Base-by-base conservation (phyloP, 2,113 vertebrate genomes). In the Takifugu flavidus region DNA sequence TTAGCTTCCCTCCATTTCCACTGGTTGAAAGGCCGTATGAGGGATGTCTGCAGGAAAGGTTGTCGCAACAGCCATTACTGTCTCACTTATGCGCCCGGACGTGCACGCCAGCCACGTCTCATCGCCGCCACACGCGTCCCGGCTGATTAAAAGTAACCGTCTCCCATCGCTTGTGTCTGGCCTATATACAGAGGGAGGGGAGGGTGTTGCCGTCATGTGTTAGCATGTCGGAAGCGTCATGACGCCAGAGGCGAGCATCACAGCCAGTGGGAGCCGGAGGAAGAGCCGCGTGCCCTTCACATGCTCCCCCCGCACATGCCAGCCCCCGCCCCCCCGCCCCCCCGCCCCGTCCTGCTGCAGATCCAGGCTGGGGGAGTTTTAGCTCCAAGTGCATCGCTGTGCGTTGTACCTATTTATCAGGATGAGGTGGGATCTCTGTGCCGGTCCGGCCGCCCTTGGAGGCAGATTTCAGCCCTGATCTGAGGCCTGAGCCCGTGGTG, bases 141-240 rank as follows among this genome's bases (percentile, higher is more conserved):
- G 10, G 25, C 49, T 25, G 6, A 15, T 49, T 46, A 5, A 10
- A 46, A 26, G n/a, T 7, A 49, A 60, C 61, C 65, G 7, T 27
- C 6, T 44, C 47, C 77, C 76, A 84, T 86, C 62, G 75, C 75
- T 82, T 60, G 69, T 74, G 78, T 51, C 58, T 53, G 51, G 49
- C 14, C 77, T 84, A 73, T 77, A 56, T 76, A 81, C 79, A 78
- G 80, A 75, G 45, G 15, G 45, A 13, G 15, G 45, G 3, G 47
- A 74, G 70, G 70, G 79, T 59, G 78, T 81, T 77, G 74, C 82
- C 73, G 72, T 86, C 78, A 86, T 78, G 82, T 56, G 78, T 68
- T 77, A 86, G 80, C 77, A 77, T 80, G 75, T 82, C 78, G 84
- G 82, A 82, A 85, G 77, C 82, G 83, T 83, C 82, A 83, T 46